phyloP scores from a whole-genome alignment of 2,113 vertebrate species.

The Anolis sagrei region DNA sequence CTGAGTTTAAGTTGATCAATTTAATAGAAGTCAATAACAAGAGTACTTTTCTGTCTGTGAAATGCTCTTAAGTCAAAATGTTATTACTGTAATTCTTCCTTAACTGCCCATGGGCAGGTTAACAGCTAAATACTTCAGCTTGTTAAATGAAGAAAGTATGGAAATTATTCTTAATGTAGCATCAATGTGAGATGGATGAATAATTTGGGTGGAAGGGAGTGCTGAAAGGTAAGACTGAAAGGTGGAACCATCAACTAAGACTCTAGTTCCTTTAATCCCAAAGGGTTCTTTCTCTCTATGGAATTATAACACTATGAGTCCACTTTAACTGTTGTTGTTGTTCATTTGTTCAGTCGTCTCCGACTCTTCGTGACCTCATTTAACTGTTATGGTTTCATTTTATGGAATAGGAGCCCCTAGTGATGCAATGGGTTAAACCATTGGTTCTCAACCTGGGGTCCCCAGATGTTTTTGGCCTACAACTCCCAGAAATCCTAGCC shows the following conservation, averaged over 20 bases:
- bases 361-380: too few relatives aligned
- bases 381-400: neutral
- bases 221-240: neutral
- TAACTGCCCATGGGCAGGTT: neutral
- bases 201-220: neutral
- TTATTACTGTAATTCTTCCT: conserved; percentile 19
- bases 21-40: neutral
- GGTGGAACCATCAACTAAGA: neutral
- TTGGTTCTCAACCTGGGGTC: too few relatives aligned
- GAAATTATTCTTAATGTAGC: neutral
- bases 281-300: too few relatives aligned
- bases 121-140: neutral
- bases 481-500: too few relatives aligned
- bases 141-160: neutral
- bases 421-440: too few relatives aligned
- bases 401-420: too few relatives aligned
- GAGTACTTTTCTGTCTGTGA: neutral
- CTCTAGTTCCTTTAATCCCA: too few relatives aligned
- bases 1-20: too few relatives aligned
- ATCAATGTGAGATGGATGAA: neutral
- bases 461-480: too few relatives aligned
- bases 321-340: too few relatives aligned
- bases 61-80: neutral
- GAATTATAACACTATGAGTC: too few relatives aligned
- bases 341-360: too few relatives aligned